Evolutionary conservation across 2,888 invertebrate species (phyloP), one percentile per base, ranked within the genome.

Genomic region (Anaspis maculata): DNA sequence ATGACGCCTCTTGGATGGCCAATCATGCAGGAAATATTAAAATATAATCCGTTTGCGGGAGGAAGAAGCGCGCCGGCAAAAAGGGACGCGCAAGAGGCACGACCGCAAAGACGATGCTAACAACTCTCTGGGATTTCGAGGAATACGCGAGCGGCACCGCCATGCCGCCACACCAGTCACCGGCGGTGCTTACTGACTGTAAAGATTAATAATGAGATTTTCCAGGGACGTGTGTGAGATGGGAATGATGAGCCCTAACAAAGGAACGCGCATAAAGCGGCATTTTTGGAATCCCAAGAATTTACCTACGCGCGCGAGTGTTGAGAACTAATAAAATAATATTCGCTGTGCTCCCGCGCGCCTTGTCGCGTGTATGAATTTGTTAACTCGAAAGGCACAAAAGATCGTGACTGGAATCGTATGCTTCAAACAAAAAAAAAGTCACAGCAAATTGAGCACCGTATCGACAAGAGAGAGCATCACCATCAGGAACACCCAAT

Each of bases 201-300:
- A 61, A 62, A 61, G 58, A 62, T 62, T 62, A 60, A 59, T 62
- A 61, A 60, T 60, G 56, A 57, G 60, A 61, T 61, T 61, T 61
- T 54, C 47, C 42, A 46, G 52, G 42, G 51, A 61, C 59, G 59
- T 60, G 61, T 61, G 60, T 59, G 54, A 57, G 58, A 59, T 58
- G 54, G 57, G 50, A 62, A 61, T 57, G 57, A 57, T 54, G 56
- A 54, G 52, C 40, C n/a, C 49, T 51, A 54, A 53, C 51, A 56
- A 55, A 56, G 56, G 51, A n/a, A n/a, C n/a, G n/a, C n/a, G n/a
- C n/a, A 37, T 42, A 39, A 41, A 31, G 32, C 45, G 40, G 35
- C 11, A 45, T 24, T 51, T 15, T 13, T n/a, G 11, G 11, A 27
- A 27, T 13, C 13, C 27, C 15, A 27, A 25, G 12, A 25, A 25